Evolutionary conservation across 2,888 invertebrate genomes (phyloP), one percentile per base, ranked within the genome.

Genomic region (Aphodius granarius): DNA sequence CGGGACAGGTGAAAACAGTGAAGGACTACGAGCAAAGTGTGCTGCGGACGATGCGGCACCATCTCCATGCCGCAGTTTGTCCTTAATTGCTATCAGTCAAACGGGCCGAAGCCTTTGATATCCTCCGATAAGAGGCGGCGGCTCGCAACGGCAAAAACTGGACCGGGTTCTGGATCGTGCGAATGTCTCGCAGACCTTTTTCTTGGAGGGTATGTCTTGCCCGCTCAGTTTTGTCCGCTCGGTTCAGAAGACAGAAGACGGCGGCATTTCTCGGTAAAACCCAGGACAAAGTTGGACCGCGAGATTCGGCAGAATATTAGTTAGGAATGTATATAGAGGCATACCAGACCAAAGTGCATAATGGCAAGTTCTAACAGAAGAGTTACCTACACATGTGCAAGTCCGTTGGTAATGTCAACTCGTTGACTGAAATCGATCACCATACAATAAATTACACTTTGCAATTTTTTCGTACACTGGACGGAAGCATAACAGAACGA

Each of bases 61-160:
- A 20, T 21, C 62, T 16, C 63, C 72, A 20, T 63, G 21, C 64
- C 62, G 72, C 15, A 21, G 22, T 21, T 43, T 43, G 78, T 79
- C 80, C 82, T 82, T 83, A 83, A 83, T 83, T 83, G 83, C 82
- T 81, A 81, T 81, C 81, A 81, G 78, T 82, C 81, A 82, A 83
- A 82, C 81, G 80, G 77, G 79, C 82, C 82, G 81, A 79, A 81
- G 78, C 79, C 83, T 83, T 83, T 83, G 83, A 83, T 81, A 82
- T 80, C 77, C 73, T 80, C 83, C 76, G 76, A 77, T 77, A 75
- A 77, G 76, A 74, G 72, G 70, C 74, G 22, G 63, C 72, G 72
- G 74, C 68, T 21, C 71, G 23, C 63, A 66, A 17, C 72, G 72
- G 74, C 74, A 76, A 76, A 76, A 76, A 76, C 76, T 74, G 74